Conservation (phyloP, 2,113 vertebrate species). For the Callaeas wilsoni region DNA sequence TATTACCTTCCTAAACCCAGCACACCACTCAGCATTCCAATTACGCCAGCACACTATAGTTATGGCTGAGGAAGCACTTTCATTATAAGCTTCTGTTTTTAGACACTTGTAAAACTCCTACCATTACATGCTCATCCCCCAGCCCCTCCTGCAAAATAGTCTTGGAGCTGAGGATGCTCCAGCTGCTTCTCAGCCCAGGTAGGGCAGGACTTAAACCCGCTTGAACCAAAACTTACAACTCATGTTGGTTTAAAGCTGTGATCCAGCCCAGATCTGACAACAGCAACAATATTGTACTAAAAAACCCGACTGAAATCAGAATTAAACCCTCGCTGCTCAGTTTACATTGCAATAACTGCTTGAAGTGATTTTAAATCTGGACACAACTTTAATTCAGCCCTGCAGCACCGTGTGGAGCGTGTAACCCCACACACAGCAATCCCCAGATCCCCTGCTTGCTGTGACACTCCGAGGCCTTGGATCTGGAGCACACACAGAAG, state of each 20-base stretch:
- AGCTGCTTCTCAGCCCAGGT: neutral
- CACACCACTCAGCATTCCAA: conserved; percentile 64
- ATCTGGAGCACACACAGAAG: neutral
- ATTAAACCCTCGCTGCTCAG: neutral
- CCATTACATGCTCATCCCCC: neutral
- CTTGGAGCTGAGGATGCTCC: neutral
- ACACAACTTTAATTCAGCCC: neutral
- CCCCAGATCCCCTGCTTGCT: neutral
- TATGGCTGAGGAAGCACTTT: conserved; percentile 67
- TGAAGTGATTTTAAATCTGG: neutral
- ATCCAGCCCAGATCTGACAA: neutral
- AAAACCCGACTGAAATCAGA: neutral
- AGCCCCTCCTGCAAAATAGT: neutral
- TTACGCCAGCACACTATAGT: conserved; percentile 43
- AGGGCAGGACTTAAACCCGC: neutral
- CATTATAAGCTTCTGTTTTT: conserved; percentile 58
- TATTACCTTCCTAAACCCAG: conserved; percentile 64
- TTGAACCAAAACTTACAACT: neutral
- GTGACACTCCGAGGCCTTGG: neutral
- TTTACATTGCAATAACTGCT: neutral
- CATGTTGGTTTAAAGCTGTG: accelerated
- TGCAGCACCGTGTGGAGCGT: accelerated
- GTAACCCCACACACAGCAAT: accelerated
- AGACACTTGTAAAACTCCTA: conserved; percentile 48
- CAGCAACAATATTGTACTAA: neutral